Percentiles rank a stretch among this genome's conserved stretches.
Conservation (phyloP, 2,797 vertebrate genomes). For the Anguilla obscura region DNA sequence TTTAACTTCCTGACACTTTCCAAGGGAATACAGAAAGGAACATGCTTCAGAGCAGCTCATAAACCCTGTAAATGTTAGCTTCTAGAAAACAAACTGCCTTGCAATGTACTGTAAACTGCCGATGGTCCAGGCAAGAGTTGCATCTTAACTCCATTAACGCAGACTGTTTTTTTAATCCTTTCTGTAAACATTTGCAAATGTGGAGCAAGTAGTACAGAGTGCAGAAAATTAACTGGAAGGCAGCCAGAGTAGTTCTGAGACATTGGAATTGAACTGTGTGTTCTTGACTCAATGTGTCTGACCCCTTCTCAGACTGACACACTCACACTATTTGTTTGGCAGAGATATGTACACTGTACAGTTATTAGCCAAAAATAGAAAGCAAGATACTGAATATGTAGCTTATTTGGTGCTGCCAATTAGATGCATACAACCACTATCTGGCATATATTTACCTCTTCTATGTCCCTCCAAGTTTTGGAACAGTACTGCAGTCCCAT, state of each 20-base stretch:
- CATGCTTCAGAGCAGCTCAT: not conserved
- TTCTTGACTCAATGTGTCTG: slow-evolving; percentile 26
- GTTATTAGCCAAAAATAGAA: not conserved
- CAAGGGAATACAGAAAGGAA: not conserved
- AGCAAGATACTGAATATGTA: not conserved
- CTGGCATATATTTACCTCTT: too few relatives aligned
- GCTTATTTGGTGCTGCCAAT: not conserved
- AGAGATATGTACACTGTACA: slow-evolving; percentile 4
- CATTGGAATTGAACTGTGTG: slow-evolving; percentile 35
- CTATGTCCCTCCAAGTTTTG: too few relatives aligned
- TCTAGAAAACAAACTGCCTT: not conserved
- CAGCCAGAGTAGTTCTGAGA: slow-evolving; percentile 20
- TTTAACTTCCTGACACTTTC: not conserved
- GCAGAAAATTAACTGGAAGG: not conserved
- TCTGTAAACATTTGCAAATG: not conserved
- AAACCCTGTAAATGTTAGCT: not conserved
- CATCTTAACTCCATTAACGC: not conserved
- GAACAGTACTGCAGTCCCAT: too few relatives aligned
- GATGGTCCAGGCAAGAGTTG: not conserved
- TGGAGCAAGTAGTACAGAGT: slow-evolving; percentile 1
- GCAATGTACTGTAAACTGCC: not conserved
- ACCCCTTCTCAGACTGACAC: not conserved
- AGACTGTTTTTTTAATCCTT: not conserved
- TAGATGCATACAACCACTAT: too few relatives aligned
- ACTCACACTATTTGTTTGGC: not conserved